Conservation (phyloP, 2,888 invertebrate genomes). For the Leptopterna dolabrata region DNA sequence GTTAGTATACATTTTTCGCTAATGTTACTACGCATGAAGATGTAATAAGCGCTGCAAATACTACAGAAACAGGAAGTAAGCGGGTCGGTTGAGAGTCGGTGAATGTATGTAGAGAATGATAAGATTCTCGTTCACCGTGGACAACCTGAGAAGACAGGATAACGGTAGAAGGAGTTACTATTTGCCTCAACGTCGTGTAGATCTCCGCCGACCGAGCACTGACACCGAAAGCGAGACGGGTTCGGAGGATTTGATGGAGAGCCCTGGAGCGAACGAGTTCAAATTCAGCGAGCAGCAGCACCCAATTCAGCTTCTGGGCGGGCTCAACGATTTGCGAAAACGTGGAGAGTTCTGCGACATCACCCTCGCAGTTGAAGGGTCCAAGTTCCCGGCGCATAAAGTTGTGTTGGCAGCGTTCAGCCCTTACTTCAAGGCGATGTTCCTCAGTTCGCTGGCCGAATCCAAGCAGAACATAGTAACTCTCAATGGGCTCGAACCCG, state of each 20-base stretch:
- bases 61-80: background rate
- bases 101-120: slow-evolving; percentile 42
- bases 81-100: background rate
- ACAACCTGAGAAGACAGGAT: slow-evolving; percentile 39
- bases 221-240: slow-evolving; percentile 37
- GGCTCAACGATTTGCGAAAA: slow-evolving; percentile 36
- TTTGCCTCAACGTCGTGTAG: background rate
- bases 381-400: slow-evolving; percentile 67
- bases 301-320: slow-evolving; percentile 64
- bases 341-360: slow-evolving; percentile 67
- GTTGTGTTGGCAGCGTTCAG: slow-evolving; percentile 68
- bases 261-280: slow-evolving; percentile 65
- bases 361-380: slow-evolving; percentile 66
- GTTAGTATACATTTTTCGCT: background rate
- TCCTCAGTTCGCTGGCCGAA: slow-evolving; percentile 67
- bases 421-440: slow-evolving; percentile 68
- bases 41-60: background rate
- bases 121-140: slow-evolving; percentile 47
- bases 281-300: slow-evolving; percentile 66
- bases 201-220: background rate
- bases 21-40: background rate
- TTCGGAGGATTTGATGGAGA: slow-evolving; percentile 36
- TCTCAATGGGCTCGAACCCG: slow-evolving; percentile 67
- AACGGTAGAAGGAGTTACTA: slow-evolving; percentile 7
- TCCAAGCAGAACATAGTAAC: slow-evolving; percentile 67